Conservation (phyloP, 2,113 vertebrate species). For the Pomatostomus ruficeps region DNA sequence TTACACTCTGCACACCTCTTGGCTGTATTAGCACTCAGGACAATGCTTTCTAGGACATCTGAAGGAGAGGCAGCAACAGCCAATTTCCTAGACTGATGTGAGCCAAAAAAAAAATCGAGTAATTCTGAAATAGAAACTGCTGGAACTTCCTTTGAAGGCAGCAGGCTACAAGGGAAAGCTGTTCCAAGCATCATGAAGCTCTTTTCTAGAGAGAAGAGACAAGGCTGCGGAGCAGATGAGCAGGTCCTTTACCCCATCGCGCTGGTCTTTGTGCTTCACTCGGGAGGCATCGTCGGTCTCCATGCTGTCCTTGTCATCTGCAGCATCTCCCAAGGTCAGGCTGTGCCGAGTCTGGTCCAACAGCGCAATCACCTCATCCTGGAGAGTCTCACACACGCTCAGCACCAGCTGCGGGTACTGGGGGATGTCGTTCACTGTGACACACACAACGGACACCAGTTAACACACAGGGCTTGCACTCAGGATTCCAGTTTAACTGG, state of each 20-base stretch:
- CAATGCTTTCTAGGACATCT: background rate
- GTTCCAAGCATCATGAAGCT: background rate
- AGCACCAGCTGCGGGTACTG: slow-evolving; percentile 92
- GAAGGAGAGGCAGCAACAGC: background rate
- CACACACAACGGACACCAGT: background rate
- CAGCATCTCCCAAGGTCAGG: slow-evolving; percentile 50
- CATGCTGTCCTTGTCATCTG: slow-evolving; percentile 94
- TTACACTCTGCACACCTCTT: background rate
- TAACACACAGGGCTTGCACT: background rate
- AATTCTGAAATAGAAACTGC: background rate
- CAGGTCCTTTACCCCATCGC: slow-evolving; percentile 81
- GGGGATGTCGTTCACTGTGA: slow-evolving; percentile 85
- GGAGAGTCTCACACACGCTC: slow-evolving; percentile 89
- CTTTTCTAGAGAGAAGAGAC: background rate
- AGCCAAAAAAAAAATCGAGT: background rate
- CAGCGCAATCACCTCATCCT: slow-evolving; percentile 86
- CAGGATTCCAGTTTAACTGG: background rate
- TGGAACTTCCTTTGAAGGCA: background rate
- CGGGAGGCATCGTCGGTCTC: slow-evolving; percentile 85
- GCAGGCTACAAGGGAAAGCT: background rate
- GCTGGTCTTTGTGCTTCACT: slow-evolving; percentile 85
- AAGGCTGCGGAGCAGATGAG: background rate
- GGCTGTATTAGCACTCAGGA: background rate
- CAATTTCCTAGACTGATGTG: background rate
- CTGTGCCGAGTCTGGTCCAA: slow-evolving; percentile 86